Conservation (phyloP, 2,797 vertebrate species). For the Zenarchopterus dispar region DNA sequence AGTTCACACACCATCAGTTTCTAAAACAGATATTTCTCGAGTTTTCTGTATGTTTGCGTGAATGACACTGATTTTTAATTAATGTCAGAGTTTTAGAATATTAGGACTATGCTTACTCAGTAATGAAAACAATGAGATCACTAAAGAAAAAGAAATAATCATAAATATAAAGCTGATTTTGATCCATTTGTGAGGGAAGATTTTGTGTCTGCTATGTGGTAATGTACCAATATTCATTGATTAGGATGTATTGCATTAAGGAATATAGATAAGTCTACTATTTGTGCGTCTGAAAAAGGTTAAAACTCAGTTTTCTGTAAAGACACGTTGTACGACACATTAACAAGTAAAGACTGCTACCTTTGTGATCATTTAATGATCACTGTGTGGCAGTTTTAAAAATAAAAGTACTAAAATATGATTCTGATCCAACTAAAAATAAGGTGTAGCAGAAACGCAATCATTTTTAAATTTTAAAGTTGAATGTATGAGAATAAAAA, state of each 20-base stretch:
- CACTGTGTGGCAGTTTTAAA: no score
- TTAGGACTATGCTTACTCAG: neutral
- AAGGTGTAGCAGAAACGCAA: no score
- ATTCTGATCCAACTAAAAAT: no score
- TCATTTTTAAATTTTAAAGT: no score
- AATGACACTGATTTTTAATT: neutral
- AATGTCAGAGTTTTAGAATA: neutral
- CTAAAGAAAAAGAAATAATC: neutral
- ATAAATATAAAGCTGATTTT: neutral
- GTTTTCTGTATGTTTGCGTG: conserved; percentile 40
- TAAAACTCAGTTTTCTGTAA: no score
- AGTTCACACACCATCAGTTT: conserved; percentile 84
- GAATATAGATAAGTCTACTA: neutral
- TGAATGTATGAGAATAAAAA: no score
- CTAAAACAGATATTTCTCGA: conserved; percentile 78
- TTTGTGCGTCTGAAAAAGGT: no score
- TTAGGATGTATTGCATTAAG: neutral
- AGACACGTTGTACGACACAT: no score
- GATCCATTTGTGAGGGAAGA: neutral
- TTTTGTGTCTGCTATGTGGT: neutral
- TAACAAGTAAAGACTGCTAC: no score
- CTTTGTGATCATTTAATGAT: no score
- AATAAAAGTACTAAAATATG: no score
- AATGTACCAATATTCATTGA: conserved; percentile 3
- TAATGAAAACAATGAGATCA: neutral